Evolutionary conservation across 2,888 invertebrate species (phyloP).

Genomic region (Aleiodes testaceus): DNA sequence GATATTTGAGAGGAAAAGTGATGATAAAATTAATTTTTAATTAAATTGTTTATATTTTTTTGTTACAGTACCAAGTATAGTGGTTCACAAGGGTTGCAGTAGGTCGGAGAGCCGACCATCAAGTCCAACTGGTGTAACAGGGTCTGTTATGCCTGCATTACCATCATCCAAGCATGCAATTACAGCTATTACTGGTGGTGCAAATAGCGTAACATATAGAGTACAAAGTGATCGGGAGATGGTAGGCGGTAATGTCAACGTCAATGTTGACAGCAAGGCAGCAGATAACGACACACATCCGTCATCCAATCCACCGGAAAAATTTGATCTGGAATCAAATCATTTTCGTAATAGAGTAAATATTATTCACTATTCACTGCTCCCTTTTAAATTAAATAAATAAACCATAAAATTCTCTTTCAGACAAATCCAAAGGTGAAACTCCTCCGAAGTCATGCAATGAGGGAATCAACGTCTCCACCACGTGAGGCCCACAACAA

Average conservation of each 20-base stretch:
- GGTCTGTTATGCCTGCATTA: conserved; percentile 70
- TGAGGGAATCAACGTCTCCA: conserved; percentile 85
- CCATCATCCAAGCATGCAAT: conserved; percentile 66
- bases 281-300: conserved; percentile 52
- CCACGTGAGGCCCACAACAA: conserved; percentile 74
- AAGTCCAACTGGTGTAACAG: conserved; percentile 63
- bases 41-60: conserved; percentile 8
- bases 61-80: conserved; percentile 71
- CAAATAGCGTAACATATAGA: conserved; percentile 57
- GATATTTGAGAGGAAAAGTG: too few species aligned
- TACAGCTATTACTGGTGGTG: conserved; percentile 57
- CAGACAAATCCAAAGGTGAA: conserved; percentile 84
- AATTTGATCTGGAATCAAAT: conserved; percentile 65
- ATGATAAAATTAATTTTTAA: too few species aligned
- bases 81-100: conserved; percentile 68
- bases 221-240: conserved; percentile 64
- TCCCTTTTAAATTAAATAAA: neutral
- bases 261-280: conserved; percentile 51
- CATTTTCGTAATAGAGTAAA: conserved; percentile 69
- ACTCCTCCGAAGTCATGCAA: conserved; percentile 90
- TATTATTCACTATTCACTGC: conserved; percentile 33
- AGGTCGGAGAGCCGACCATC: conserved; percentile 66
- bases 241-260: conserved; percentile 69
- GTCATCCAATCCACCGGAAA: conserved; percentile 58
- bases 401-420: conserved; percentile 51